Conservation (phyloP, 2,888 invertebrate genomes). For the Erynnis tages region DNA sequence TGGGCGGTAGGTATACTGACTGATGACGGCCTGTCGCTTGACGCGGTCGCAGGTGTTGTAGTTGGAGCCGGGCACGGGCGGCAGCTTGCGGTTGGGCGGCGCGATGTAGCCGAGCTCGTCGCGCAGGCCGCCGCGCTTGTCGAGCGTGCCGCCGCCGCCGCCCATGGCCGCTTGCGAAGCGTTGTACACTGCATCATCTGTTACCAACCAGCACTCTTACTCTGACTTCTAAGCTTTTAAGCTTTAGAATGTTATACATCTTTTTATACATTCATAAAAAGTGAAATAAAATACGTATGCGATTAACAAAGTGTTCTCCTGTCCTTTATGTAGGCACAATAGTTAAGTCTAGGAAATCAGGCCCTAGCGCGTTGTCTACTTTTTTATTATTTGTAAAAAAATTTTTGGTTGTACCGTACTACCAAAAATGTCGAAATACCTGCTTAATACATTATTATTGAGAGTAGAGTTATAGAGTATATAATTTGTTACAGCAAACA, state of each 20-base stretch:
- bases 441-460: too few species aligned
- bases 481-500: too few species aligned
- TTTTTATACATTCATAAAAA: too few species aligned
- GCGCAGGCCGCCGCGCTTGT: conserved; percentile 90
- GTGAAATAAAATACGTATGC: too few species aligned
- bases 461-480: too few species aligned
- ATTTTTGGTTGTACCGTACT: too few species aligned
- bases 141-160: conserved; percentile 86
- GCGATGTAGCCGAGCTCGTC: conserved; percentile 96
- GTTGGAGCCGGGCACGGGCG: conserved; percentile 95
- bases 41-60: conserved; percentile 97
- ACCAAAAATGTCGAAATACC: too few species aligned
- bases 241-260: neutral
- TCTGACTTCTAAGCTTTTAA: neutral
- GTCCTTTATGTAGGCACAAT: too few species aligned
- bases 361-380: too few species aligned
- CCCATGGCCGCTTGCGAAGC: conserved; percentile 86
- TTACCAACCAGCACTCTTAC: neutral
- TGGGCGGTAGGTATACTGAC: conserved; percentile 82
- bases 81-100: conserved; percentile 94
- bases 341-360: too few species aligned
- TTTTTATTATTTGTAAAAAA: too few species aligned
- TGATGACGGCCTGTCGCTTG: conserved; percentile 95
- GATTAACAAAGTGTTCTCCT: too few species aligned
- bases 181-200: conserved; percentile 96